Conservation (phyloP, 2,888 invertebrate species). For the Stenodema calcarata region DNA sequence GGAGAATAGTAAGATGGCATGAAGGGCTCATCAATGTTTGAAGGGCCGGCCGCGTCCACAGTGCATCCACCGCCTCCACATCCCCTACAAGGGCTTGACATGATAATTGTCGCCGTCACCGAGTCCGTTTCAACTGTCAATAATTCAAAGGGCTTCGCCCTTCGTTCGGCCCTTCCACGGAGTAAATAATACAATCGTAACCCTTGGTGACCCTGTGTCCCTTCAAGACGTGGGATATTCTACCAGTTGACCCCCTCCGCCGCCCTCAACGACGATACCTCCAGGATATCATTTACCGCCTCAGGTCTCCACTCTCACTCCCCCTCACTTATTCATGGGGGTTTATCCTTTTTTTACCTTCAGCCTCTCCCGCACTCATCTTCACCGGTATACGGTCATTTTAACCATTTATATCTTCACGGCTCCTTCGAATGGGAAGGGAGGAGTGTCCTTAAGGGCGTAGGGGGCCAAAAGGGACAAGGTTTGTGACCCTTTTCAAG, state of each 20-base stretch:
- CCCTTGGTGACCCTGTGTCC: background rate
- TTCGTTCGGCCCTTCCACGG: background rate
- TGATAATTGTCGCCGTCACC: conserved; percentile 17
- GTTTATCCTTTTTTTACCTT: background rate
- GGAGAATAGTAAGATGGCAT: background rate
- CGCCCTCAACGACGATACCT: background rate
- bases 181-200: conserved; percentile 27
- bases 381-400: background rate
- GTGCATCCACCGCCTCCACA: background rate
- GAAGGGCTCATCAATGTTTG: conserved; percentile 13
- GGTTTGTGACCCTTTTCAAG: conserved; percentile 21
- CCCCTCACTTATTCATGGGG: background rate
- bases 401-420: conserved; percentile 6
- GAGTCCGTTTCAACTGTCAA: conserved; percentile 16
- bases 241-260: background rate
- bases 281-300: conserved; percentile 9
- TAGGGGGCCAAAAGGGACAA: conserved; percentile 14
- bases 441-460: background rate
- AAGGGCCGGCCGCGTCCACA: background rate
- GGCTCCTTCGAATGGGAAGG: background rate
- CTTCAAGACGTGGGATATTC: background rate
- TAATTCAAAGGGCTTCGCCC: conserved; percentile 15
- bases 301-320: background rate
- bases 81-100: conserved; percentile 4
- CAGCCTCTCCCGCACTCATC: background rate